Base-by-base conservation (phyloP, 2,888 invertebrate genomes). In the Octonoba sinensis region DNA sequence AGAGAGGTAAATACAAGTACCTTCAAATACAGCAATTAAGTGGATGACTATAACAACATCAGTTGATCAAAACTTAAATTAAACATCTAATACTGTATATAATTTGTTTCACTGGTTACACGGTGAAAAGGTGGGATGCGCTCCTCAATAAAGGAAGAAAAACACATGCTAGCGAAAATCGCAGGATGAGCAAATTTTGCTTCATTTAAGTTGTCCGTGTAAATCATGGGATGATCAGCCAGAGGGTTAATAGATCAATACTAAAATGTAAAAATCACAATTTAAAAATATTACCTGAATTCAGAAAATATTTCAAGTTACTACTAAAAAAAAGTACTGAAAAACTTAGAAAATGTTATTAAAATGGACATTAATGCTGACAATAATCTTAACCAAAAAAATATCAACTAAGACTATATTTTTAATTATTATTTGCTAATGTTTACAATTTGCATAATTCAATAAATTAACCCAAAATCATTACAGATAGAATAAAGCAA, bases 71-170 rank as follows among this genome's bases (percentile, higher is more conserved):
- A 54, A 54, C 54, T 18, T 54, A 54, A 54, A 54, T 54, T 54
- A 54, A 54, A 54, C 16, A 4, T 54, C 54, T 54, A 54, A 54
- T 15, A 54, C 54, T 54, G 54, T 54, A 54, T 54, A 6, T 11
- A 54, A 54, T 54, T 54, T 54, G 18, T 54, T 54, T 54, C 16
- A 15, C 54, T 54, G 54, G 54, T 54, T 54, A 54, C 16, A 54
- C 16, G 54, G 54, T 54, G 54, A 54, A 54, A 54, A 54, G 16
- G 54, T 18, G 18, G 54, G 54, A 54, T 54, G 54, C 54, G 18
- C 54, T 11, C 54, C 18, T 54, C 54, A 54, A 54, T 54, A 54
- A 54, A 15, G 54, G 54, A 54, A 54, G 54, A 54, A 12, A 54
- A 54, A 54, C 54, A 54, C 54, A 6, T 11, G 54, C 54, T 18